These are phyloP conservation scores for Marasmarcha lunaedactyla DNA, from an alignment of 2,888 invertebrate genomes.

Conservation along the genomic window DNA sequence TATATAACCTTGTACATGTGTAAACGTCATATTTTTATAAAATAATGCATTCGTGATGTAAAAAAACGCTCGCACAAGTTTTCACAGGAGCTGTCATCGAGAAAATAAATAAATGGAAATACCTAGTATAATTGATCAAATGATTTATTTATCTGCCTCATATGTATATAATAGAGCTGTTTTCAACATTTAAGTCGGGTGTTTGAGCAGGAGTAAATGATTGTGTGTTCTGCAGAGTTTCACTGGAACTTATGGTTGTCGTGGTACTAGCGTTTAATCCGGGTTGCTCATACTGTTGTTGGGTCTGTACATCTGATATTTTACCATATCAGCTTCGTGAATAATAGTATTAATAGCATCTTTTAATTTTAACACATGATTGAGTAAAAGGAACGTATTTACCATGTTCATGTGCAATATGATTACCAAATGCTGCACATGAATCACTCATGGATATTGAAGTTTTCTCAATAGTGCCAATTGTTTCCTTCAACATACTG, in stretches of 20 bases:
- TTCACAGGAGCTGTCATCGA: too few species aligned
- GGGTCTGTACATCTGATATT: constrained; percentile 9
- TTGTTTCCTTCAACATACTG: constrained; percentile 12
- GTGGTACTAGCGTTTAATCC: too few species aligned
- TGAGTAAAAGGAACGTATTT: constrained; percentile 11
- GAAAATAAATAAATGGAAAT: too few species aligned
- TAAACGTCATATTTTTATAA: too few species aligned
- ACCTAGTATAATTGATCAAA: not conserved
- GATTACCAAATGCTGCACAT: constrained; percentile 11
- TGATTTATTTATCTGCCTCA: constrained; percentile 1
- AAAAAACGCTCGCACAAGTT: too few species aligned
- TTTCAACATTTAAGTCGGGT: constrained; percentile 9
- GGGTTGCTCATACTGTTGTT: constrained; percentile 9
- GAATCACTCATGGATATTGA: constrained; percentile 10
- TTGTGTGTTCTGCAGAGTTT: constrained; percentile 11
- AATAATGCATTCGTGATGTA: too few species aligned
- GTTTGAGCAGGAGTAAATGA: constrained; percentile 10
- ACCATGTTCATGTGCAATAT: constrained; percentile 13
- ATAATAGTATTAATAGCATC: constrained; percentile 11
- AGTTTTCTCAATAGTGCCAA: constrained; percentile 11
- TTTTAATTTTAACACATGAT: constrained; percentile 10
- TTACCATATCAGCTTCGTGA: constrained; percentile 11
- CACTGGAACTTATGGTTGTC: constrained; percentile 8
- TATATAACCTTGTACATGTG: too few species aligned
- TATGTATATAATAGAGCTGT: constrained; percentile 1